Base-by-base conservation (phyloP, 2,888 invertebrate species). In the Perithous albicinctus region DNA sequence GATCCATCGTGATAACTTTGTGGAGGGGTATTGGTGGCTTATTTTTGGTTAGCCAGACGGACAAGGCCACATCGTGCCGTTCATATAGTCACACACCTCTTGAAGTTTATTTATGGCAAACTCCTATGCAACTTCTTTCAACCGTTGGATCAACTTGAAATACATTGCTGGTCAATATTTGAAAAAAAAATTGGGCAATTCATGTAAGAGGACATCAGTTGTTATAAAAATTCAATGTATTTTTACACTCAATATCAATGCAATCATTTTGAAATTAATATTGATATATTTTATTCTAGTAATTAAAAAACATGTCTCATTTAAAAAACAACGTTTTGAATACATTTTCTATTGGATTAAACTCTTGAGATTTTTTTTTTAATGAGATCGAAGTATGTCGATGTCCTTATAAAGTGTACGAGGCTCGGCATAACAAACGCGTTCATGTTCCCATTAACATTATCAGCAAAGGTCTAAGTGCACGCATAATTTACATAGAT, bases 401-500 rank as follows among this genome's bases (percentile, higher is more conserved):
- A 74, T 74, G 78, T 69, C 63, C 79, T 69, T 51, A 35, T 41
- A n/a, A 56, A 73, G 38, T 35, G 8, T 41, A 67, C 26, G 72
- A 59, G 29, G 46, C 67, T 43, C 41, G 56, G 56, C 26, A 51
- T 69, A 82, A 69, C 64, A 61, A 20, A 51, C 69, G 72, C 74
- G 61, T 70, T 38, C 84, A 67, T 85, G 88, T 83, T 85, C 85
- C 84, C 87, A 86, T 89, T 90, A 88, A 84, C 86, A 88, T 89
- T 89, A 89, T 89, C 89, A 86, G 80, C 81, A 82, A 85, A 84
- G 89, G 89, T 89, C 90, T 88, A 90, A 90, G 89, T 89, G 90
- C 89, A 86, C 87, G 86, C 88, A 88, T 89, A 90, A 90, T 86
- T 89, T 85, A 88, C 85, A 81, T 83, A 80, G 84, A 85, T 74